phyloP scores from a whole-genome alignment of 2,113 vertebrate genomes.

The Myrmecobius fasciatus region DNA sequence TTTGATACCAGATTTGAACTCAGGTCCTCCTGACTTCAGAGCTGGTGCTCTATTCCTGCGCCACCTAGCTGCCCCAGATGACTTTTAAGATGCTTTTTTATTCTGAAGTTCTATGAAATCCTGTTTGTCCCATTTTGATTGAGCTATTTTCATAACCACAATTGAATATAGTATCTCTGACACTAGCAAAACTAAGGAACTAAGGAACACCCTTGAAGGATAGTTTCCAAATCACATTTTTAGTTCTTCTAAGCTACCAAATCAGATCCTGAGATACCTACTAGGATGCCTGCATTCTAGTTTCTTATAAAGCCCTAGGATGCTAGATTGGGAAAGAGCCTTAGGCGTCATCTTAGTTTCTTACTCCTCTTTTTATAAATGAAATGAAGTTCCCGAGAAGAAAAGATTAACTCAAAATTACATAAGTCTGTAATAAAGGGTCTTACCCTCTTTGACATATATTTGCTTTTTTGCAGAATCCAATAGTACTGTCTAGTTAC shows the following conservation, averaged over 20 bases:
- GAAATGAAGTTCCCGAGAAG: background rate
- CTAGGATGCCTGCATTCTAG: background rate
- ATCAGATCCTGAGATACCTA: constrained; percentile 23
- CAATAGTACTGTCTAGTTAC: background rate
- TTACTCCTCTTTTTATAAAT: background rate
- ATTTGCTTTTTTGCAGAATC: background rate
- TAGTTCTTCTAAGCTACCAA: constrained; percentile 33
- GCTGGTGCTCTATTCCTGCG: too few species aligned
- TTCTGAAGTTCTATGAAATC: constrained; percentile 40
- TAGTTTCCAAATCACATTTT: background rate
- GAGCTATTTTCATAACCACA: constrained; percentile 32
- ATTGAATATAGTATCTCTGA: background rate
- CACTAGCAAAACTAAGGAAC: background rate
- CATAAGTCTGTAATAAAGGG: constrained; percentile 16
- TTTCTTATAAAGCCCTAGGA: background rate
- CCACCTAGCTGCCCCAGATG: too few species aligned
- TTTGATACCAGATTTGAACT: too few species aligned
- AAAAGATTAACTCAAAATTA: background rate
- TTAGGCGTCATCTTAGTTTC: background rate
- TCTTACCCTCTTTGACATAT: constrained; percentile 4
- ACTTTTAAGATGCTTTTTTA: constrained; percentile 26
- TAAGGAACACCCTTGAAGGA: constrained; percentile 13
- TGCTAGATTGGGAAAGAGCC: background rate
- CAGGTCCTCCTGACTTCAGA: too few species aligned
- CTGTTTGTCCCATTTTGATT: constrained; percentile 11